These are phyloP conservation scores for Bubo scandiacus DNA, from an alignment of 2,113 vertebrate genomes.

Conservation along the genomic window DNA sequence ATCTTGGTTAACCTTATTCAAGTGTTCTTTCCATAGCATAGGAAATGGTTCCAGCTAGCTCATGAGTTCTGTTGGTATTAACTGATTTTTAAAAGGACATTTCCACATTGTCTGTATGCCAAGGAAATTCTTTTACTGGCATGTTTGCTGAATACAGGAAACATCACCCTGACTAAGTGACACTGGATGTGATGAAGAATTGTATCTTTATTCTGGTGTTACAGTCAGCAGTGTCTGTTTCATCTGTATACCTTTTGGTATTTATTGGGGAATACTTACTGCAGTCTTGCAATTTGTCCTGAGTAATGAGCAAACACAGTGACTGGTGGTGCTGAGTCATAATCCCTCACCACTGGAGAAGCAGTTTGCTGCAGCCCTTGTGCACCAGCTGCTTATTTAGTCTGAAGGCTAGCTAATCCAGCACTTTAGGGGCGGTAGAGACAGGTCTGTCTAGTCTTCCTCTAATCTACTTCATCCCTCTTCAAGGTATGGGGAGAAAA, in stretches of 20 bases:
- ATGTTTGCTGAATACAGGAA: constrained; percentile 72
- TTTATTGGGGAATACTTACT: constrained; percentile 1
- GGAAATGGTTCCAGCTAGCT: constrained; percentile 72
- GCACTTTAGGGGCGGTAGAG: not conserved
- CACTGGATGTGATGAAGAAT: constrained; percentile 70
- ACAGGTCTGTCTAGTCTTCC: not conserved
- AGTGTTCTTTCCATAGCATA: constrained; percentile 84
- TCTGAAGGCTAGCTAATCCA: not conserved
- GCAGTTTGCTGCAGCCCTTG: not conserved
- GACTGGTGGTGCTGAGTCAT: constrained; percentile 16
- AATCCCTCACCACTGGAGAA: not conserved
- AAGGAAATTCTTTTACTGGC: constrained; percentile 78
- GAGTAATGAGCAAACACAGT: not conserved
- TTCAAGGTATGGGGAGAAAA: not conserved
- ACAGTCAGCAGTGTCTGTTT: not conserved
- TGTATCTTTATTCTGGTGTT: constrained; percentile 61
- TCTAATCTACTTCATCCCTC: not conserved
- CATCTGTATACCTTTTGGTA: constrained; percentile 32
- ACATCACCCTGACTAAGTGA: constrained; percentile 64
- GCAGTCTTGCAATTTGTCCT: not conserved
- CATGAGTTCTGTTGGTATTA: constrained; percentile 69
- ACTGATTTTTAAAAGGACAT: constrained; percentile 74
- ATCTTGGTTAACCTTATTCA: constrained; percentile 80
- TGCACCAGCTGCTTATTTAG: not conserved
- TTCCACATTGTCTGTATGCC: constrained; percentile 71